Percentiles rank a stretch among this genome's conserved stretches.
phyloP scores from a whole-genome alignment of 1,140 invertebrate species.

The Orius laevigatus region DNA sequence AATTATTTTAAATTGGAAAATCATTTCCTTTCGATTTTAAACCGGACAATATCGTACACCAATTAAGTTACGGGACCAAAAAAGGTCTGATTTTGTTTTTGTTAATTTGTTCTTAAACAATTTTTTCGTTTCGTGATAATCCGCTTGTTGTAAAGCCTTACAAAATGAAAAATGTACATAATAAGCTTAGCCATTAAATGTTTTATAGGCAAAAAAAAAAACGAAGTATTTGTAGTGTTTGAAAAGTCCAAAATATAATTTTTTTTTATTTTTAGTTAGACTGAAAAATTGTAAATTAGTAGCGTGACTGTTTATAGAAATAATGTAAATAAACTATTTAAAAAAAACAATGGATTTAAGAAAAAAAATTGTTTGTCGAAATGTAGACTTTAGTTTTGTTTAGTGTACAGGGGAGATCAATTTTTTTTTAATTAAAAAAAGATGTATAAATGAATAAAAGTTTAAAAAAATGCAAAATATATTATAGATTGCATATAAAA shows the following conservation, averaged over 20 bases:
- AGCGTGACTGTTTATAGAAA: conserved; percentile 15
- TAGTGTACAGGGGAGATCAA: conserved; percentile 14
- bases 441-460: no score
- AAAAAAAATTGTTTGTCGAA: no score
- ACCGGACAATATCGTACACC: not conserved
- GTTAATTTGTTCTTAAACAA: not conserved
- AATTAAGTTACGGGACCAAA: not conserved
- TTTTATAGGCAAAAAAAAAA: not conserved
- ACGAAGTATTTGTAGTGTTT: not conserved
- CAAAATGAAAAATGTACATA: not conserved
- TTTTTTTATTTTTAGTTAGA: conserved; percentile 14
- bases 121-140: no score
- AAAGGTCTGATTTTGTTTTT: conserved; percentile 1
- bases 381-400: not conserved
- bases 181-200: not conserved
- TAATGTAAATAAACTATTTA: conserved; percentile 15
- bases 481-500: conserved; percentile 15
- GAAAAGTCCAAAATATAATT: conserved; percentile 11
- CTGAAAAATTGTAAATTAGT: conserved; percentile 10
- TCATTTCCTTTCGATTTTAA: no score
- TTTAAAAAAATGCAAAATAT: no score
- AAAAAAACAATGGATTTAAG: conserved; percentile 7
- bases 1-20: no score
- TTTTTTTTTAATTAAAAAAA: not conserved
- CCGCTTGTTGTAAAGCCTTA: no score